These are phyloP conservation scores for Arion vulgaris DNA, from an alignment of 1,140 invertebrate genomes.

Conservation along the genomic window DNA sequence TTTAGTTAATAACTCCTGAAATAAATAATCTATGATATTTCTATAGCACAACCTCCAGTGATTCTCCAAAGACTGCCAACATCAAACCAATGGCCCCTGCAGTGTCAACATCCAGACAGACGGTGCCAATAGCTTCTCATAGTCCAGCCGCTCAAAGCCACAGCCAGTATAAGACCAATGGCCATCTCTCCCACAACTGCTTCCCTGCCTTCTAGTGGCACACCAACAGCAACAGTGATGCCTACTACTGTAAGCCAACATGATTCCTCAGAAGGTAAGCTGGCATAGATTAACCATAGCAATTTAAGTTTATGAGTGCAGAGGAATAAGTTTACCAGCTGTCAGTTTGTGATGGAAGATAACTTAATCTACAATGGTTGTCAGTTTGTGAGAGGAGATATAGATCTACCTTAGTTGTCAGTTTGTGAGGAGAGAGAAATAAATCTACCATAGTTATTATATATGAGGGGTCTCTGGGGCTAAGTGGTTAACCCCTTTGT, in stretches of 20 bases:
- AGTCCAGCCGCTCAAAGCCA: slow-evolving; percentile 66
- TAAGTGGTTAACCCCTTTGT: no score
- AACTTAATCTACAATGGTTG: no score
- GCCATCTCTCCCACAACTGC: slow-evolving; percentile 77
- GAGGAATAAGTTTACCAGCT: not conserved
- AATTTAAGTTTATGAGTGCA: slow-evolving; percentile 1
- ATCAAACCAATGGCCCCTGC: slow-evolving; percentile 89
- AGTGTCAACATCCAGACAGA: slow-evolving; percentile 48
- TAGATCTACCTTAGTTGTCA: no score
- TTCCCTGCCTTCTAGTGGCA: slow-evolving; percentile 47
- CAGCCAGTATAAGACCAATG: slow-evolving; percentile 94
- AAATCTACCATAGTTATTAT: no score
- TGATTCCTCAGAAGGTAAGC: slow-evolving; percentile 51
- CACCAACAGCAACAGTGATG: slow-evolving; percentile 83
- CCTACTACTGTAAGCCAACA: slow-evolving; percentile 73
- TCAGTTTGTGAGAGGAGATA: no score
- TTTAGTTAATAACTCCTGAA: no score
- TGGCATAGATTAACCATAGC: not conserved
- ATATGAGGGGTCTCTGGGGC: no score
- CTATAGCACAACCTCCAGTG: slow-evolving; percentile 80
- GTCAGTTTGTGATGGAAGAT: no score
- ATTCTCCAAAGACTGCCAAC: slow-evolving; percentile 88
- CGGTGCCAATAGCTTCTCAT: slow-evolving; percentile 68
- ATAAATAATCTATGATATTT: no score
- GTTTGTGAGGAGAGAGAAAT: no score